Evolutionary conservation across 2,797 vertebrate species (phyloP).

Genomic region (Centroberyx gerrardi): DNA sequence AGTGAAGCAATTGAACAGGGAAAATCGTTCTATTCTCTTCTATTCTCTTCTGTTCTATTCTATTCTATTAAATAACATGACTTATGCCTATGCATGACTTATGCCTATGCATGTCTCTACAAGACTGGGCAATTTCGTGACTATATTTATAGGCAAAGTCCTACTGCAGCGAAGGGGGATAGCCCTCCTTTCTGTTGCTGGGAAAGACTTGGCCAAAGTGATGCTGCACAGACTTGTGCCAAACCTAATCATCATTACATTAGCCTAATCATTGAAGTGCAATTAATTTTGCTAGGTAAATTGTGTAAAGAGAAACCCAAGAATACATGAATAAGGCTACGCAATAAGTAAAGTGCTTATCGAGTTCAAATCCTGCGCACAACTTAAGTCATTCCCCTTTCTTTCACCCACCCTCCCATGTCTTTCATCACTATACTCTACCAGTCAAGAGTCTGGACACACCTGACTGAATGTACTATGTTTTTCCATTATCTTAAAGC

Average conservation of each 20-base stretch:
- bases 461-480: too few relatives aligned
- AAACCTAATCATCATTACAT: conserved; percentile 37
- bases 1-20: too few relatives aligned
- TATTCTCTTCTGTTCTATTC: background rate
- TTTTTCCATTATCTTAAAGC: too few relatives aligned
- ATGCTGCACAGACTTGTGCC: background rate
- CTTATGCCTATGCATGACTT: background rate
- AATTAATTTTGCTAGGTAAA: conserved; percentile 15
- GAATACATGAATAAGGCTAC: background rate
- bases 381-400: background rate
- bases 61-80: background rate
- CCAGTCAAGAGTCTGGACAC: too few relatives aligned
- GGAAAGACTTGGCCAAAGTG: background rate
- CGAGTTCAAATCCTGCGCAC: too few relatives aligned
- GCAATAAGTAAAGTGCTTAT: too few relatives aligned
- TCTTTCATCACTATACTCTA: background rate
- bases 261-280: conserved; percentile 9
- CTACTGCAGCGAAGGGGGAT: background rate
- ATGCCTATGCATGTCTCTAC: too few relatives aligned
- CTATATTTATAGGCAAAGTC: conserved; percentile 14
- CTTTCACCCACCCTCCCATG: too few relatives aligned
- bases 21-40: background rate
- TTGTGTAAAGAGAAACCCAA: background rate
- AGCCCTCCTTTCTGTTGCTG: conserved; percentile 2
- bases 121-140: background rate